Evolutionary conservation across 30 jellyfish, hydroid and myxozoan species (phyloP), one percentile per base, ranked within the genome.

Genomic region (Cassiopea andromeda): DNA sequence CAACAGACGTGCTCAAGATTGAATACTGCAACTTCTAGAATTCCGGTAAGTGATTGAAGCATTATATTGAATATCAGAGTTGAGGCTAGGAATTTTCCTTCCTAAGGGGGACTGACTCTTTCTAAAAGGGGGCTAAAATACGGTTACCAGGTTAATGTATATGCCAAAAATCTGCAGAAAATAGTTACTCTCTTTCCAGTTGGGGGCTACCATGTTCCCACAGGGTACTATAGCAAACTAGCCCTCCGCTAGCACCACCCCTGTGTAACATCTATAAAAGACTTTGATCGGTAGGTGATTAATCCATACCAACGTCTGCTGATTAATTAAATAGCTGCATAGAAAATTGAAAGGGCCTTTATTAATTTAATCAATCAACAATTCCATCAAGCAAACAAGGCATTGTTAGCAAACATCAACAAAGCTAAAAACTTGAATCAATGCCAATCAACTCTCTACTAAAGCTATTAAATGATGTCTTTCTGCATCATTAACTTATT

Each of bases 1-100:
- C 89, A 89, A n/a, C 78, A 74, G 19, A 77, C 69, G 15, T 89
- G 96, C 84, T 45, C 79, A 38, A 59, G 80, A 27, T 46, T 80
- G 81, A 89, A 89, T 81, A 18, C 79, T 4, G 48, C 3, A 54
- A 89, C 82, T 1, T 80, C 86, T 1, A 81, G 94, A 61, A 77
- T 87, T 7, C 77, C 84, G 47, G 94, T 87, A 76, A 46, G 94
- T 70, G 15, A 27, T 27, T 27, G 38, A 27, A 27, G 38, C 38
- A 27, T 27, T 27, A 27, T 27, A 27, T 27, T 27, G 38, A 27
- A 27, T 27, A 27, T 27, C 38, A 27, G 38, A 27, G 38, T 27
- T 27, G 38, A 27, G 38, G 38, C 38, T 27, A 27, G 38, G 38
- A 27, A 27, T 27, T 27, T 27, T 27, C 38, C 38, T 27, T 27